Evolutionary conservation across 2,888 invertebrate genomes (phyloP).

Genomic region (Frankliniella fusca): DNA sequence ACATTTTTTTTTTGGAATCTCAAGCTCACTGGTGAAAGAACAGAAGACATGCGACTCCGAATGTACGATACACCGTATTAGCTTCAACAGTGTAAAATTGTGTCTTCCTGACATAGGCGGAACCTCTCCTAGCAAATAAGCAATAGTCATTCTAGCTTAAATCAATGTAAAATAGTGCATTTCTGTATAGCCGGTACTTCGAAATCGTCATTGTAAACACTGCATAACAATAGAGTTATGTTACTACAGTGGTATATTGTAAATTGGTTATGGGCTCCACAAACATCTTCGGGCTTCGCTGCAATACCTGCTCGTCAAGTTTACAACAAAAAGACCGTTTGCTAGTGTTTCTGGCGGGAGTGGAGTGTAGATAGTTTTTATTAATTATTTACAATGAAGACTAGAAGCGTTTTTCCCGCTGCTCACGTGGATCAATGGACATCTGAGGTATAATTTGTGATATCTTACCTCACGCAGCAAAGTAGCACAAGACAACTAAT

Average conservation of each 20-base stretch:
- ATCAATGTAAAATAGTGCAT: slow-evolving; percentile 10
- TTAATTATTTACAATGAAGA: slow-evolving; percentile 1
- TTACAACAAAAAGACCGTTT: not conserved
- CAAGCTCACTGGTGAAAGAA: not conserved
- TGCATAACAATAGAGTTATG: not conserved
- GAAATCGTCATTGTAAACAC: not conserved
- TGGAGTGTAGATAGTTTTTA: not conserved
- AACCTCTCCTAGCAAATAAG: not conserved
- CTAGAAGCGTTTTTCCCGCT: slow-evolving; percentile 12
- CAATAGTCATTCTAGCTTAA: not conserved
- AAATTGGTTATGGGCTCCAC: not conserved
- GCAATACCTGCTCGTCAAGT: not conserved
- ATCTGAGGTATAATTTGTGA: slow-evolving; percentile 3
- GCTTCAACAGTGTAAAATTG: not conserved
- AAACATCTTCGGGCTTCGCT: not conserved
- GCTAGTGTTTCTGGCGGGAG: not conserved
- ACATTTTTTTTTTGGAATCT: not conserved
- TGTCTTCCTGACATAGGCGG: not conserved
- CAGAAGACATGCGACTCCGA: not conserved
- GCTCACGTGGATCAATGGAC: not conserved
- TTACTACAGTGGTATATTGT: not conserved
- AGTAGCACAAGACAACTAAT: not conserved
- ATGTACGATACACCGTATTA: slow-evolving; percentile 3
- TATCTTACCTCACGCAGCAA: not conserved
- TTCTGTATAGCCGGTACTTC: not conserved